phyloP scores from a whole-genome alignment of 2,888 invertebrate species.

The Alloplasta piceator region DNA sequence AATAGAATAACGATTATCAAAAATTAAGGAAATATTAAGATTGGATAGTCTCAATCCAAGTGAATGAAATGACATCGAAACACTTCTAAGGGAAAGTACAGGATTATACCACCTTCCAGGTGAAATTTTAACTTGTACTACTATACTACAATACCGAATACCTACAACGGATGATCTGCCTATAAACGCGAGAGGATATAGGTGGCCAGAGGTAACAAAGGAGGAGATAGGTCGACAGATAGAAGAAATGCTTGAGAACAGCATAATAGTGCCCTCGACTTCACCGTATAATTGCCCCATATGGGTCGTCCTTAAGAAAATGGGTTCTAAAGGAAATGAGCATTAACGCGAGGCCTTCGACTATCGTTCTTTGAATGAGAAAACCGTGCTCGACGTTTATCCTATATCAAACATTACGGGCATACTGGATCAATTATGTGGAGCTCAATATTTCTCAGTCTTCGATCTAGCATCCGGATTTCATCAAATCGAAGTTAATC shows the following conservation, averaged over 20 bases:
- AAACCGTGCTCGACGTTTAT: constrained; percentile 60
- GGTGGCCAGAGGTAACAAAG: constrained; percentile 51
- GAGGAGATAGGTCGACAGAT: constrained; percentile 63
- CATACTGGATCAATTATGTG: constrained; percentile 70
- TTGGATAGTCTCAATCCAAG: constrained; percentile 5
- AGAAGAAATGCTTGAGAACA: constrained; percentile 41
- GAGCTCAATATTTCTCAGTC: constrained; percentile 69
- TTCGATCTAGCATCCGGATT: constrained; percentile 72
- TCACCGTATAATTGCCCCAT: constrained; percentile 62
- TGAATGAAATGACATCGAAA: constrained; percentile 16
- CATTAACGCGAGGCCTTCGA: constrained; percentile 61
- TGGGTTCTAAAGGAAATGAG: constrained; percentile 59
- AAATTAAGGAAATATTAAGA: neutral
- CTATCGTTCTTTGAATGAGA: constrained; percentile 59
- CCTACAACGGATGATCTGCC: constrained; percentile 44
- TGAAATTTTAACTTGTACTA: neutral
- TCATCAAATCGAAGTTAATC: constrained; percentile 70
- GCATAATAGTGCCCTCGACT: constrained; percentile 47
- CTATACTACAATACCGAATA: constrained; percentile 4
- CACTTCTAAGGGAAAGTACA: constrained; percentile 7
- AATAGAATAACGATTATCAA: too few species aligned
- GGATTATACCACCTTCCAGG: constrained; percentile 10
- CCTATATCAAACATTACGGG: constrained; percentile 70
- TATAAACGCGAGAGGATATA: constrained; percentile 57
- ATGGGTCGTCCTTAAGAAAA: constrained; percentile 66